These are phyloP conservation scores for Metacarcinus magister DNA, from an alignment of 2,888 invertebrate species.

Conservation along the genomic window DNA sequence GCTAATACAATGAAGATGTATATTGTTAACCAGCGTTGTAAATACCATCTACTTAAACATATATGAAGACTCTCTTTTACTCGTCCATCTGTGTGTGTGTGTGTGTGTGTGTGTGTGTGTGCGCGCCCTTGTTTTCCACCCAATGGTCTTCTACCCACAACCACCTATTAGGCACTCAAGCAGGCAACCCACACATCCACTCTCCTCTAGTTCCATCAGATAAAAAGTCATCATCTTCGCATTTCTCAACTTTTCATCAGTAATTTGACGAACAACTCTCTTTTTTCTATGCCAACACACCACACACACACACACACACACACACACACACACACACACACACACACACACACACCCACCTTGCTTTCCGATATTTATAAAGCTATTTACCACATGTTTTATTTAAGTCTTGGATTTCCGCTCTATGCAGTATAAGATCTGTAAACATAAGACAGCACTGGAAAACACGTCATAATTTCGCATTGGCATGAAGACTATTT, in stretches of 20 bases:
- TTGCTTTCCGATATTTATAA: background rate
- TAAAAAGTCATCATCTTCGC: background rate
- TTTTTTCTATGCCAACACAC: background rate
- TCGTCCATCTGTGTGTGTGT: background rate
- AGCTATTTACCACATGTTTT: background rate
- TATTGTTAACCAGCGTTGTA: background rate
- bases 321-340: slow-evolving; percentile 37
- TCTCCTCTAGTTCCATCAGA: background rate
- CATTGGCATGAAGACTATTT: background rate
- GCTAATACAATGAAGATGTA: background rate
- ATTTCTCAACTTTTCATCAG: background rate
- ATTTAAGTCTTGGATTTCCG: background rate
- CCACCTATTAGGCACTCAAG: background rate
- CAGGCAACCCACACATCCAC: background rate
- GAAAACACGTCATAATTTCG: background rate
- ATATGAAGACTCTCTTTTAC: background rate
- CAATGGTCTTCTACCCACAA: background rate
- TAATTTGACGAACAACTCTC: too few species aligned
- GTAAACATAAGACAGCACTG: background rate
- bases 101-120: too few species aligned
- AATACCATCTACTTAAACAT: background rate
- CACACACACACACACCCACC: background rate
- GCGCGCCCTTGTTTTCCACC: background rate
- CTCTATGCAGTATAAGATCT: background rate
- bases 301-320: slow-evolving; percentile 40